A percentile compares a stretch with the other conserved stretches of the same genome.
phyloP scores from a whole-genome alignment of 2,113 vertebrate genomes.

The Nothoprocta pentlandii region DNA sequence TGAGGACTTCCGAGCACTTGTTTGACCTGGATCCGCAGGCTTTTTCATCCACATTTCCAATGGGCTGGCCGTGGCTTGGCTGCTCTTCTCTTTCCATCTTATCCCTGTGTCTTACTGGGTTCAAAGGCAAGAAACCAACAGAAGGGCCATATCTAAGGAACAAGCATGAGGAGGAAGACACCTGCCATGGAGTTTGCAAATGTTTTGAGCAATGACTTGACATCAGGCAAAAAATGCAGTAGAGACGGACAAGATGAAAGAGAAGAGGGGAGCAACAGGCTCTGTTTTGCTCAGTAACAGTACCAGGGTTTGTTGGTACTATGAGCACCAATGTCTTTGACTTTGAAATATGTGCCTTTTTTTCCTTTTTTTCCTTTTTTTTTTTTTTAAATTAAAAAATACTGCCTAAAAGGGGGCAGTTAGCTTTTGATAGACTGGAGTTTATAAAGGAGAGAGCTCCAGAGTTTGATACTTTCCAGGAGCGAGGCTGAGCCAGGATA shows the following conservation, averaged over 20 bases:
- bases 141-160: neutral
- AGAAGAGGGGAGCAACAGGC: neutral
- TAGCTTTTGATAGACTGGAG: neutral
- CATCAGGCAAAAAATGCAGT: neutral
- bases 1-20: neutral
- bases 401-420: neutral
- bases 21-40: neutral
- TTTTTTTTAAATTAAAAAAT: neutral
- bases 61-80: neutral
- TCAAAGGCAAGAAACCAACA: neutral
- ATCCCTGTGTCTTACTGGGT: neutral
- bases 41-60: neutral
- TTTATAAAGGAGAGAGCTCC: neutral
- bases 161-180: neutral
- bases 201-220: neutral
- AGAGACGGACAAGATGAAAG: neutral
- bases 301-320: neutral
- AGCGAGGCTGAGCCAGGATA: conserved; percentile 12
- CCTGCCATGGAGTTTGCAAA: neutral
- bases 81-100: neutral
- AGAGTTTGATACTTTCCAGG: neutral
- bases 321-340: neutral
- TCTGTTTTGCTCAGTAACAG: neutral
- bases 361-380: neutral
- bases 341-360: neutral